Percentiles rank a stretch among this genome's conserved stretches.
Evolutionary conservation across 53 echinoderm and acorn worm genomes (phyloP).

Genomic region (Arbacia lixula): DNA sequence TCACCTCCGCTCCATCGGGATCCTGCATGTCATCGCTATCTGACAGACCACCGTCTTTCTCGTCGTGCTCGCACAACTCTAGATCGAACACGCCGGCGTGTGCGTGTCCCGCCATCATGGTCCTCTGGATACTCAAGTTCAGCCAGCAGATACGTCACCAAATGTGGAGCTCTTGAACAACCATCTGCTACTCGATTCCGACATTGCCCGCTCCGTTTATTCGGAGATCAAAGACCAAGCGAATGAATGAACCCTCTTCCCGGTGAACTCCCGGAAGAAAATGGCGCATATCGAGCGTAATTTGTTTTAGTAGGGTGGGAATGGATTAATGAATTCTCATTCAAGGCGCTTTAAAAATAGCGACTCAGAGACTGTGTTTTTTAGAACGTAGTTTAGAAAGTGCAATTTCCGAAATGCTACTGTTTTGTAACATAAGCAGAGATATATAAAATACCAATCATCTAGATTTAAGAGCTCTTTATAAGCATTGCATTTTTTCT

Average conservation of each 20-base stretch:
- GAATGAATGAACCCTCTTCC: conserved; percentile 28
- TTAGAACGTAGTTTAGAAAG: no score
- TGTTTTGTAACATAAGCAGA: no score
- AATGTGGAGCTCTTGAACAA: conserved; percentile 8
- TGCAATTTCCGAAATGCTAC: no score
- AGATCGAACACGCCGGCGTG: conserved; percentile 45
- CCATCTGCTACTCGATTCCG: conserved; percentile 38
- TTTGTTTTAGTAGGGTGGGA: not conserved
- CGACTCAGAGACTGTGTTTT: no score
- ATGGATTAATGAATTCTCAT: not conserved
- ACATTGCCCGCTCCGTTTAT: conserved; percentile 44
- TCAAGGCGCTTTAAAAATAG: not conserved
- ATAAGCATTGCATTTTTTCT: no score
- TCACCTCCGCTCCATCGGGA: conserved; percentile 39
- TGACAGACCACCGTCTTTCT: conserved; percentile 8
- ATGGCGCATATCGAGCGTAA: conserved; percentile 26
- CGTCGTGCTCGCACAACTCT: conserved; percentile 45
- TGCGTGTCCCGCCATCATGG: conserved; percentile 49
- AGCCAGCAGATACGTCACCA: conserved; percentile 50
- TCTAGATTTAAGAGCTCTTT: no score
- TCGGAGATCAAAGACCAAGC: not conserved
- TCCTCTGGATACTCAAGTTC: not conserved
- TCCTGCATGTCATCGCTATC: conserved; percentile 50
- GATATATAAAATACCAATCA: no score
- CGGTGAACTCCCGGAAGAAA: conserved; percentile 50